Evolutionary conservation across 2,888 invertebrate genomes (phyloP), one percentile per base, ranked within the genome.

Genomic region (Marronus borbonicus): DNA sequence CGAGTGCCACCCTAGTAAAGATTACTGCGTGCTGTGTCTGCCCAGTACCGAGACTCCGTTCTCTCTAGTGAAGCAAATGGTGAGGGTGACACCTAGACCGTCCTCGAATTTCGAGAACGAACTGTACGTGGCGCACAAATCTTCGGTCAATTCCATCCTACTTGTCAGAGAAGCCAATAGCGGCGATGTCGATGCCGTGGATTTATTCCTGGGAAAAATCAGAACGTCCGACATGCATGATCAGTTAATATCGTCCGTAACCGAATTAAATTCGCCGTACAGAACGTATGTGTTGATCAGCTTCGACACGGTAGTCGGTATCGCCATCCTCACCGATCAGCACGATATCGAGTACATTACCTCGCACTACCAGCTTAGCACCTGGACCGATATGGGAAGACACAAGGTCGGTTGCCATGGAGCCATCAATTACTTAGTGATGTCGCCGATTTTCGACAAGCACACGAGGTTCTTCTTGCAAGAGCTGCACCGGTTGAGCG

Each of bases 1-100:
- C 85, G 92, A 93, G 83, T 89, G 92, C 55, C 93, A 91, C 87
- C 92, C 92, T 1, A 88, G 91, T 3, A 89, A 90, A 36, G 93
- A 94, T 68, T 94, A 93, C 83, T 92, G 92, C 83, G 86, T 92
- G 14, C 85, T 92, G 78, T 90, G 91, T 10, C 82, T 92, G 10
- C 93, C 93, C 0, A 89, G 90, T 0, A 88, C 88, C 1, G 88
- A 89, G 69, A 86, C 89, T 0, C 87, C 89, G 4, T 90, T 90
- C 78, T 89, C 91, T 0, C 86, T 92, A 12, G 86, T 92, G 20
- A 89, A 91, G 79, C 89, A 91, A 83, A 93, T 93, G 83, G 90
- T 91, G 85, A 77, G 84, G 76, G 88, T 89, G 0, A 84, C 87
- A 1, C 85, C 88, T 36, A 85, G 87, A 75, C 82, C 84, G 20